A percentile compares a stretch with the other conserved stretches of the same genome.
Conservation (phyloP, 2,113 vertebrate genomes). For the Sakesphorus luctuosus region DNA sequence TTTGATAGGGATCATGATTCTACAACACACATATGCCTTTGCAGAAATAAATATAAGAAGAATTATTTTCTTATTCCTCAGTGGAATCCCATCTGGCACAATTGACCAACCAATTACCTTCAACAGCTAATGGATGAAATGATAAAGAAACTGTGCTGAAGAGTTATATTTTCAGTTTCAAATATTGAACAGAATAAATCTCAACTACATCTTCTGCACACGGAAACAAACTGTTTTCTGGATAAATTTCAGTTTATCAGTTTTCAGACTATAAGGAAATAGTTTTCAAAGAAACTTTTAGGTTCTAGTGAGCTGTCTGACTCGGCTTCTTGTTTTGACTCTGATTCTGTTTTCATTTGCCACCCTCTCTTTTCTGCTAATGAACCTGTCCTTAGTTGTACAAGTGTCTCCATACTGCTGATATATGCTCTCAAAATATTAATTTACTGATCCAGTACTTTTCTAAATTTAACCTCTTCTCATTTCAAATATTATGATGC, state of each 20-base stretch:
- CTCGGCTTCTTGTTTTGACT: not conserved
- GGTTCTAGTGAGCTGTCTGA: not conserved
- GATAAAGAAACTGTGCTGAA: not conserved
- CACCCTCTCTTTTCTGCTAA: not conserved
- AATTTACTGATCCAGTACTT: accelerated
- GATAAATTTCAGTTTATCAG: not conserved
- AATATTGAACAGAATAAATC: not conserved
- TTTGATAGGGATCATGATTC: constrained; percentile 13
- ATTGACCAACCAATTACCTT: constrained; percentile 4
- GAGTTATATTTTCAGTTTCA: not conserved
- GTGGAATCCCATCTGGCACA: constrained; percentile 39
- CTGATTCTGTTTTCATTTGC: not conserved
- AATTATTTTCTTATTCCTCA: constrained; percentile 7
- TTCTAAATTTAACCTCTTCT: not conserved
- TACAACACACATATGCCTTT: not conserved
- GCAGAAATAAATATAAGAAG: constrained; percentile 2
- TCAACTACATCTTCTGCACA: not conserved
- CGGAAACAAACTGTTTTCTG: not conserved
- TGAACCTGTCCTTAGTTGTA: not conserved
- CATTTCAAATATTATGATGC: not conserved
- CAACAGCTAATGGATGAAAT: not conserved
- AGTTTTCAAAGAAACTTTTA: not conserved
- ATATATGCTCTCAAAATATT: not conserved
- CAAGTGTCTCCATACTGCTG: not conserved
- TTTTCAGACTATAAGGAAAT: not conserved